Percentiles rank a stretch among this genome's conserved stretches.
phyloP scores from a whole-genome alignment of 1,140 invertebrate genomes.

The Drosophila kikkawai region DNA sequence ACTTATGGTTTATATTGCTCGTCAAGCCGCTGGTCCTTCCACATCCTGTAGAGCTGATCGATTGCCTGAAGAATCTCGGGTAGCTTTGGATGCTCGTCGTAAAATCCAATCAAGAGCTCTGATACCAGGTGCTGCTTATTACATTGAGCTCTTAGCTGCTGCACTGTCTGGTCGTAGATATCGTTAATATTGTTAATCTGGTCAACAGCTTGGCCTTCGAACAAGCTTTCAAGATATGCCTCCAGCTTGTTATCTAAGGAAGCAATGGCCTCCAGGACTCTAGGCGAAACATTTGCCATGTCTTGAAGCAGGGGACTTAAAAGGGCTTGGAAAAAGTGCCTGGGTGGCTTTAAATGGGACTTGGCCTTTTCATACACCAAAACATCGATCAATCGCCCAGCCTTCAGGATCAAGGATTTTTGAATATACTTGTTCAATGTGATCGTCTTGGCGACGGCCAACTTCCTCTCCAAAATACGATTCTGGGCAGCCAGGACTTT shows the following conservation, averaged over 20 bases:
- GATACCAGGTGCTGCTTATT: not conserved
- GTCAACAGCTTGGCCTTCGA: not conserved
- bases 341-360: not conserved
- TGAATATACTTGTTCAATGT: not conserved
- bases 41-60: not conserved
- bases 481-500: not conserved
- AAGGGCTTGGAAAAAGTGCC: not conserved
- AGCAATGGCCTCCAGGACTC: not conserved
- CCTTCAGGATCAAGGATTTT: not conserved
- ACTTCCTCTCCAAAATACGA: constrained; percentile 1
- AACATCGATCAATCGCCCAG: not conserved
- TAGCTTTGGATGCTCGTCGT: not conserved
- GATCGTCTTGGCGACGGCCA: not conserved
- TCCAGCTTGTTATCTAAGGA: not conserved
- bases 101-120: not conserved
- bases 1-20: not conserved
- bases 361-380: not conserved
- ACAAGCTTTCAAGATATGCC: not conserved
- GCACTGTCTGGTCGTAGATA: too few species aligned
- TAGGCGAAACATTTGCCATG: not conserved
- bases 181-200: too few species aligned
- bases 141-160: not conserved
- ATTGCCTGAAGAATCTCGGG: not conserved
- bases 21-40: not conserved
- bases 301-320: not conserved